These are phyloP conservation scores for Campylomormyrus tamandua DNA, from an alignment of 2,113 vertebrate species.

Conservation along the genomic window DNA sequence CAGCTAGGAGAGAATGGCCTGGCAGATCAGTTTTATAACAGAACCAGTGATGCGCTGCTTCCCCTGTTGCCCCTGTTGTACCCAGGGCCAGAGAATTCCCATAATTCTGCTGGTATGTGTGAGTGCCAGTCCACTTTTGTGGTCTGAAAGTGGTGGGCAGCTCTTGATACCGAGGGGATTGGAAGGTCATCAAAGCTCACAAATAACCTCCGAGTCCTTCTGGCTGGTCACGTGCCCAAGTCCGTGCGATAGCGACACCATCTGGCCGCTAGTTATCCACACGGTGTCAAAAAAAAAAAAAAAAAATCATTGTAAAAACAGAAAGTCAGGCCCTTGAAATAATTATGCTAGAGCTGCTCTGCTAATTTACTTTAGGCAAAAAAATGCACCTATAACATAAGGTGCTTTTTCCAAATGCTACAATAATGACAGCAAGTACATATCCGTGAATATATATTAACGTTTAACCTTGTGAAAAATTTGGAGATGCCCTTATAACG, in stretches of 20 bases:
- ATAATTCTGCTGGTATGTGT: background rate
- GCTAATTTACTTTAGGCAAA: background rate
- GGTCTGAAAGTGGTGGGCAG: background rate
- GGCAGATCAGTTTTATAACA: background rate
- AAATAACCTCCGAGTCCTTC: background rate
- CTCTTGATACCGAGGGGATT: background rate
- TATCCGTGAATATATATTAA: background rate
- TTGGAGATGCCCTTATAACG: background rate
- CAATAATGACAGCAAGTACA: background rate
- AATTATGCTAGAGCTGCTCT: background rate
- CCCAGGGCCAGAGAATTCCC: background rate
- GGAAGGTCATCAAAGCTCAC: background rate
- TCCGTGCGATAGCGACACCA: background rate
- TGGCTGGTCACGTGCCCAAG: background rate
- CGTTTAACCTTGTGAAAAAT: background rate
- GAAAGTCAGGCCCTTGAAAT: background rate
- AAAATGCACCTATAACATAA: background rate
- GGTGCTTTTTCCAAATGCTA: background rate
- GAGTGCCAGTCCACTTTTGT: background rate
- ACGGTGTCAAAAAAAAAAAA: background rate
- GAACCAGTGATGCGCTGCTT: background rate
- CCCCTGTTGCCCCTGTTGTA: background rate
- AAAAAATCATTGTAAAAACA: background rate
- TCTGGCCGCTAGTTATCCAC: background rate
- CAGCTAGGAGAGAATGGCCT: background rate